Evolutionary conservation across 1,140 invertebrate genomes (phyloP).

Genomic region (Drosophila funebris): DNA sequence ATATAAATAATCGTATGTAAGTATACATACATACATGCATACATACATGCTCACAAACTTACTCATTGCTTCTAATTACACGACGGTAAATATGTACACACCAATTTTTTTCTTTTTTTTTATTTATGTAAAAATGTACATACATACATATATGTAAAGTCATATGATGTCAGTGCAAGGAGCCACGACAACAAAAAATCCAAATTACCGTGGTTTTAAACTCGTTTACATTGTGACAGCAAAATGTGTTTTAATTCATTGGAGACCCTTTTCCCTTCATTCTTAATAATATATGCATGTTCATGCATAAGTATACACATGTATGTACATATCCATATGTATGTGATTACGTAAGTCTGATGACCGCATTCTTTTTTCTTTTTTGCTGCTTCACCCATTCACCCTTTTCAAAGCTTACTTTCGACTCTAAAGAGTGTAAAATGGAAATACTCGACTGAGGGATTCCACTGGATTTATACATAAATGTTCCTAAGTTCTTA

Average conservation of each 20-base stretch:
- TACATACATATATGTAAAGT: conserved; percentile 4
- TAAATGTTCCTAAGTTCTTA: too few species aligned
- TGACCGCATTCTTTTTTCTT: conserved; percentile 59
- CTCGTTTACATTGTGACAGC: conserved; percentile 50
- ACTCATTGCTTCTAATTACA: conserved; percentile 13
- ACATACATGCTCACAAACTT: neutral
- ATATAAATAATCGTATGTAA: neutral
- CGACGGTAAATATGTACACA: conserved; percentile 4
- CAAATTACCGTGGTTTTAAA: conserved; percentile 23
- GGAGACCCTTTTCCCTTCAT: conserved; percentile 47
- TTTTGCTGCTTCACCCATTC: conserved; percentile 13
- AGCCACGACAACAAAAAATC: neutral
- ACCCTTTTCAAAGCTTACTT: conserved; percentile 41
- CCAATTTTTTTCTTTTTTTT: neutral
- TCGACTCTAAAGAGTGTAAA: conserved; percentile 3
- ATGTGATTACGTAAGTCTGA: conserved; percentile 63
- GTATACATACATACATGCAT: neutral
- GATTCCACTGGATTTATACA: too few species aligned
- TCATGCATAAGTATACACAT: neutral
- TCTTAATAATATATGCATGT: conserved; percentile 3
- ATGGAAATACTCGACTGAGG: neutral
- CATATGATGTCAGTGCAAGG: conserved; percentile 33
- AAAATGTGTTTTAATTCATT: conserved; percentile 72
- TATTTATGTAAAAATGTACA: neutral
- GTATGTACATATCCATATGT: neutral